Conservation (phyloP, 2,797 vertebrate genomes). For the Gila robusta region DNA sequence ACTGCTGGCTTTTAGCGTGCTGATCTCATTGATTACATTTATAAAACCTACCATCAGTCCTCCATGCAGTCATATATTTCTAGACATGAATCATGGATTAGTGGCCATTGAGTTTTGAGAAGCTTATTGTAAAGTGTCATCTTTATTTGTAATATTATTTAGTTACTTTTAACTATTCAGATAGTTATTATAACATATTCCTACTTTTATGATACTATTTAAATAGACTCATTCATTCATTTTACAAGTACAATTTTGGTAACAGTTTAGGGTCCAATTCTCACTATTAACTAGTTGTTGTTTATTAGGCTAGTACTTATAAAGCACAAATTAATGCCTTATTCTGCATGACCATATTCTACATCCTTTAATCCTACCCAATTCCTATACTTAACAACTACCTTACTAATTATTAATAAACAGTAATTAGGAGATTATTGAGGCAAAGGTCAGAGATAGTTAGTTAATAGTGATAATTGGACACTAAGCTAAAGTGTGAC, state of each 20-base stretch:
- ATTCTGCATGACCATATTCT: no score
- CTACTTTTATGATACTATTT: neutral
- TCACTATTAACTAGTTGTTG: no score
- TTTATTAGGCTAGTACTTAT: no score
- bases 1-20: conserved; percentile 4
- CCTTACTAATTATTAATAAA: no score
- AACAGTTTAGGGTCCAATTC: no score
- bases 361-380: no score
- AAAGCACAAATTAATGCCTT: no score
- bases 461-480: no score
- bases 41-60: conserved; percentile 12
- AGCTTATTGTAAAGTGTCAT: neutral
- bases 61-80: conserved; percentile 7
- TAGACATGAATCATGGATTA: conserved; percentile 27
- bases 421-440: no score
- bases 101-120: neutral
- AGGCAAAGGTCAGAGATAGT: no score
- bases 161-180: neutral
- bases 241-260: neutral
- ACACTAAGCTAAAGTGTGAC: no score
- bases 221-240: neutral
- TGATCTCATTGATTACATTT: conserved; percentile 42
- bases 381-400: no score
- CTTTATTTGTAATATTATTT: neutral
- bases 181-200: neutral